Conservation (phyloP, 2,113 vertebrate species). For the Pristiophorus japonicus region DNA sequence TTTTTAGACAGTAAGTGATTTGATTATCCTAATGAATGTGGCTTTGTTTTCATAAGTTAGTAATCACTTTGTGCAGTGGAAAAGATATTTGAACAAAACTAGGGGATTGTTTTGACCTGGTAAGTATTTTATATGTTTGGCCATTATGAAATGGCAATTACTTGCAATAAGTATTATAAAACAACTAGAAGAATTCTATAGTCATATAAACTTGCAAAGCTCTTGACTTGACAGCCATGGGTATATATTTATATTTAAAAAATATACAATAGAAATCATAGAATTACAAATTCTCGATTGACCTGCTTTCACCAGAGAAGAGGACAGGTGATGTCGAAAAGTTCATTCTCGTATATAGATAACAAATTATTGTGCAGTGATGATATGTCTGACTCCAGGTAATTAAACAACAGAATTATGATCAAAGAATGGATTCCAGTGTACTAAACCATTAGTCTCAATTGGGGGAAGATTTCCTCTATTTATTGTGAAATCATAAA, state of each 20-base stretch:
- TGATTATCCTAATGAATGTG: constrained; percentile 46
- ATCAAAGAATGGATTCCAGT: not conserved
- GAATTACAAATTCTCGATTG: not conserved
- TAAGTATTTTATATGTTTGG: not conserved
- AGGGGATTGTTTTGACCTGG: not conserved
- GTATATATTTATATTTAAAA: not conserved
- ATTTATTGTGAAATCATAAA: not conserved
- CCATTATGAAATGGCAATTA: not conserved
- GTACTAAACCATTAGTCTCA: not conserved
- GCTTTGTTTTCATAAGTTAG: constrained; percentile 45
- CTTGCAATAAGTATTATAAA: not conserved
- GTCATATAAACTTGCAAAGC: not conserved
- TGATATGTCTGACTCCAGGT: not conserved
- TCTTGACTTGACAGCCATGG: not conserved
- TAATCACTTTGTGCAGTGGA: constrained; percentile 43
- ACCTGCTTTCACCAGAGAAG: not conserved
- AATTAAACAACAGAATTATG: not conserved
- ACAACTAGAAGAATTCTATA: not conserved
- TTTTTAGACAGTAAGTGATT: constrained; percentile 48
- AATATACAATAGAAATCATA: not conserved
- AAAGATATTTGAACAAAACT: constrained; percentile 33
- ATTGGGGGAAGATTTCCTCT: not conserved
- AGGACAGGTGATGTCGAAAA: not conserved
- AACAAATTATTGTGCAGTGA: not conserved
- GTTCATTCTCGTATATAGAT: not conserved